Evolutionary conservation across 1,140 invertebrate species (phyloP), one percentile per base, ranked within the genome.

Genomic region (Drosophila aff.): DNA sequence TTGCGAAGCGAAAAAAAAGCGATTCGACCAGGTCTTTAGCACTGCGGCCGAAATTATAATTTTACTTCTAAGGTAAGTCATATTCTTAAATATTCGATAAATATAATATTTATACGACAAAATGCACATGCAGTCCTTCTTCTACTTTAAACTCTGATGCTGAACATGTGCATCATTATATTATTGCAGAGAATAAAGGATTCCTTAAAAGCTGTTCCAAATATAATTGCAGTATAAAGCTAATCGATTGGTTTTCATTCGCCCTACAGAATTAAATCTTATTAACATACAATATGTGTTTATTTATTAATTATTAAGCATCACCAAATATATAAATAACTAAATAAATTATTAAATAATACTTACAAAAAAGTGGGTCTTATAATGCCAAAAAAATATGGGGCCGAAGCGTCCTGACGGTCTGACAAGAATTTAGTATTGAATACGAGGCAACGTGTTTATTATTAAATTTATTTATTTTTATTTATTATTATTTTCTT

Each of bases 141-240:
- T 23, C 64, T 11, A 65, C 33, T 40, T 67, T 66, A 65, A 65
- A 67, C 43, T 65, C 61, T 33, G 6, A 40, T 9, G 10, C 3
- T 4, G 15, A 31, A 5, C 10, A 18, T 21, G 33, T 23, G 10
- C 15, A 13, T 46, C 33, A 67, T 11, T 67, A 40, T 11, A 65
- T 65, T 0, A 28, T n/a, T 4, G 65, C 65, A 7, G 65, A 67
- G 18, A 47, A 67, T 23, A 26, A 38, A 15, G 64, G 33, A 38
- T 31, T 36, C 1, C 6, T 15, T 7, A 49, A 11, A 7, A 18
- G 31, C 4, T 67, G 61, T 65, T 16, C n/a, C 6, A 65, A 31
- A 16, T 67, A 67, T 23, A 43, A 66, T 8, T 67, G 65, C 33
- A 67, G 40, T n/a, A 67, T 36, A 15, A 31, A 67, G 3, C 16